These are phyloP conservation scores for Gymnoscelis rufifasciata DNA, from an alignment of 2,888 invertebrate genomes.

Conservation along the genomic window DNA sequence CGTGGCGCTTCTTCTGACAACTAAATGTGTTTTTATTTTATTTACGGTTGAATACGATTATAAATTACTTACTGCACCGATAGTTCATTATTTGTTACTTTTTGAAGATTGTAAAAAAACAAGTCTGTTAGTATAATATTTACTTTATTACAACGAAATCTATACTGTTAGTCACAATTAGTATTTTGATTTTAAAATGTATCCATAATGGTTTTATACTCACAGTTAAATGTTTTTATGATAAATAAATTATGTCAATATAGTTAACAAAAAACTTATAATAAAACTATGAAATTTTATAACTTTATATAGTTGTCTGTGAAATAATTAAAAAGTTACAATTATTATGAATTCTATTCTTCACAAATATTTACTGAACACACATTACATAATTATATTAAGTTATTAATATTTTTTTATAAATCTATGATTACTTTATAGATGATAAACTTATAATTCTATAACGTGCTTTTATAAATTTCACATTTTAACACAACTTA, in stretches of 20 bases:
- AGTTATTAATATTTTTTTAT: constrained; percentile 43
- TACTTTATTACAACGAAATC: constrained; percentile 75
- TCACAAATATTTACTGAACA: constrained; percentile 58
- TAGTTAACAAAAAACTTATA: too few relatives aligned
- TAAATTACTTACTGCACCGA: constrained; percentile 1
- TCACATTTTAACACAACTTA: too few relatives aligned
- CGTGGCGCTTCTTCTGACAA: constrained; percentile 14
- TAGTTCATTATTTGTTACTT: neutral
- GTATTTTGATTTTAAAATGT: constrained; percentile 29
- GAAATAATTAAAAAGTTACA: neutral
- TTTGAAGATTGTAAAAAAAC: constrained; percentile 17
- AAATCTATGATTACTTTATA: constrained; percentile 49
- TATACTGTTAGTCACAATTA: constrained; percentile 57
- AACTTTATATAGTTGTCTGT: neutral
- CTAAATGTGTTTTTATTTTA: constrained; percentile 8
- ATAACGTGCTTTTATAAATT: constrained; percentile 55
- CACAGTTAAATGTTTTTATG: too few relatives aligned
- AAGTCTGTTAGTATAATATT: constrained; percentile 28
- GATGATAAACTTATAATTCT: constrained; percentile 37
- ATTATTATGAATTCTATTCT: constrained; percentile 4
- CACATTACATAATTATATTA: constrained; percentile 48
- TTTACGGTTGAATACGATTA: constrained; percentile 3
- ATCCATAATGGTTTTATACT: too few relatives aligned
- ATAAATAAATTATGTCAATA: too few relatives aligned
- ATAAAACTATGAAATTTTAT: neutral